Evolutionary conservation across 1,140 invertebrate species (phyloP), one percentile per base, ranked within the genome.

Genomic region (Melipona quadrifasciata): DNA sequence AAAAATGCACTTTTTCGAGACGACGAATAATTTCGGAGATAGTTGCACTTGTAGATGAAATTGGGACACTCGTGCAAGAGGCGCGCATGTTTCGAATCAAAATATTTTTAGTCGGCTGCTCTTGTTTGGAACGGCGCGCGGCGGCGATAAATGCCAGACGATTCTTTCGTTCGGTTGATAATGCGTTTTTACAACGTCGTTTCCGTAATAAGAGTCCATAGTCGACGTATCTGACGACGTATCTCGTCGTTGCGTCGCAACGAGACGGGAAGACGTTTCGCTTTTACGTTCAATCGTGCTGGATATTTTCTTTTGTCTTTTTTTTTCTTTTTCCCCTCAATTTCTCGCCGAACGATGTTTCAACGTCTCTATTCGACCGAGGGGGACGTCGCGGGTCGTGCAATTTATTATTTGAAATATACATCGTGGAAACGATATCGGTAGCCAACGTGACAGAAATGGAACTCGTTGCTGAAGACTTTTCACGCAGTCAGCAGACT

Each of bases 161-260:
- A 64, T 64, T 72, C 70, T 24, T 12, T 12, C 11, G 27, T 81
- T 65, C 17, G 57, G 21, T 58, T 61, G 70, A 72, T 53, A 65
- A 16, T 39, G 51, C n/a, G 31, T 79, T 79, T 79, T 79, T 79
- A 68, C 47, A 79, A 79, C 76, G 19, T 64, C 70, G 70, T 81
- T 81, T 53, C 58, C 47, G 70, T 53, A 74, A 74, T 65, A 81
- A 65, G 57, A 74, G 58, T 65, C 21, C 21, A 73, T 51, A 31
- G 14, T 21, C 34, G 24, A 80, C 24, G 6, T 68, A 73, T 61
- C 27, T 27, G 21, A 53, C 79, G 39, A 24, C 10, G 39, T 27
- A 64, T 19, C n/a, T 61, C 27, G 34, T 70, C 58, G 21, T 58
- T 51, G n/a, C 11, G 51, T n/a, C n/a, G 21, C 34, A n/a, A 61